These are phyloP conservation scores for Nesometra sesokonis DNA, from an alignment of 35 echinoderm and acorn worm species.

Conservation along the genomic window DNA sequence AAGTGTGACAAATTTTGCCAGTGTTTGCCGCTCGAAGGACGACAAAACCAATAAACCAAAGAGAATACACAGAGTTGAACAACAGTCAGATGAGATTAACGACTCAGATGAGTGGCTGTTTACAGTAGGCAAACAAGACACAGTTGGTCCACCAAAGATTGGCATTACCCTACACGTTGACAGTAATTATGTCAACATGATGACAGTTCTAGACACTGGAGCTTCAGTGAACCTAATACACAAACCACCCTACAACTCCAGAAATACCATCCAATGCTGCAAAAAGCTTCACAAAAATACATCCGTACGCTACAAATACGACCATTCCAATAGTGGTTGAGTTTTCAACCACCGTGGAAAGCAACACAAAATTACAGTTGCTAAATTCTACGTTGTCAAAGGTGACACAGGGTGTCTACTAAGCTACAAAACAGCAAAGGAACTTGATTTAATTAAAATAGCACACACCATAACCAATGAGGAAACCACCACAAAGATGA, in stretches of 20 bases:
- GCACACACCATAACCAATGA: neutral
- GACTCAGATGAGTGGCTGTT: too few relatives aligned
- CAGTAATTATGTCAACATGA: neutral
- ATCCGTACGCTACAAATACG: neutral
- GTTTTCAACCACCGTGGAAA: neutral
- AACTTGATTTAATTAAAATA: neutral
- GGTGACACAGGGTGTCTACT: neutral
- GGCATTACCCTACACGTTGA: neutral
- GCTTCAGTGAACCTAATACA: neutral
- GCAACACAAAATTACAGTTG: neutral
- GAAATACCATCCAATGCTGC: neutral
- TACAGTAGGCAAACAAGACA: neutral
- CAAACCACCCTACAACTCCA: neutral
- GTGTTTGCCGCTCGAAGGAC: neutral
- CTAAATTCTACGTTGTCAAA: neutral
- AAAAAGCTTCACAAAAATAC: neutral
- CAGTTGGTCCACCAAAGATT: neutral
- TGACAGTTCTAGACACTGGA: neutral
- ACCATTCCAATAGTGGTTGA: neutral
- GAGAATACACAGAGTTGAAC: neutral
- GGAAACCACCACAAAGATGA: neutral
- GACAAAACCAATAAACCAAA: neutral
- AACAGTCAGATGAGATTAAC: too few relatives aligned
- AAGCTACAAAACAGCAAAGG: neutral
- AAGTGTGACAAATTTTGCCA: neutral